phyloP scores from a whole-genome alignment of 1,140 invertebrate genomes.

The Charaxes varanes region DNA sequence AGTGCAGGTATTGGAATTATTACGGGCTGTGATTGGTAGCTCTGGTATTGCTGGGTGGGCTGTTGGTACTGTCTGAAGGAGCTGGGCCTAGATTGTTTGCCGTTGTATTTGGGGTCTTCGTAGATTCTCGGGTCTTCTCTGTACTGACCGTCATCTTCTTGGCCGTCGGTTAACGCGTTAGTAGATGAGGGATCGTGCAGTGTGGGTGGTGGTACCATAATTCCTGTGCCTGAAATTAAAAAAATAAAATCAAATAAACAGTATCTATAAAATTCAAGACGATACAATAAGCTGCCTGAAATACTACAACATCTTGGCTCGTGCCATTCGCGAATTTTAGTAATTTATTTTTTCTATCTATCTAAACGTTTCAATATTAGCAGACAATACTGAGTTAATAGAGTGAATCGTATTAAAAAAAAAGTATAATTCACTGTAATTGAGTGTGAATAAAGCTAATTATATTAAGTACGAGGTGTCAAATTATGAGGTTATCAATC shows the following conservation, averaged over 20 bases:
- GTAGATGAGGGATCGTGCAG: slow-evolving; percentile 56
- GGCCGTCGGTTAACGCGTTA: slow-evolving; percentile 76
- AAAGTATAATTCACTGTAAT: slow-evolving; percentile 2
- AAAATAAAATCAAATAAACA: not conserved
- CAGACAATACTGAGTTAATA: not conserved
- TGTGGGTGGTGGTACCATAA: slow-evolving; percentile 86
- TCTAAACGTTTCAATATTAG: not conserved
- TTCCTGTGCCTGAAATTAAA: slow-evolving; percentile 77
- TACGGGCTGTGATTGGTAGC: slow-evolving; percentile 29
- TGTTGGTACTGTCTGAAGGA: slow-evolving; percentile 51
- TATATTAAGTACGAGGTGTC: slow-evolving; percentile 4
- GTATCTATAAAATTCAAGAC: not conserved
- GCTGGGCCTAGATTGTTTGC: slow-evolving; percentile 52
- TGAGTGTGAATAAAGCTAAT: slow-evolving; percentile 7
- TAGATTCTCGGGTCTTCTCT: slow-evolving; percentile 86
- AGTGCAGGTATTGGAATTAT: too few species aligned
- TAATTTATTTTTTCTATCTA: not conserved
- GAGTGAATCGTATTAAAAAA: too few species aligned
- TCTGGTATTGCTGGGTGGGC: slow-evolving; percentile 34
- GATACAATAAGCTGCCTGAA: too few species aligned
- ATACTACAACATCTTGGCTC: too few species aligned
- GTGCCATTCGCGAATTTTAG: too few species aligned
- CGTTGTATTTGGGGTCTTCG: slow-evolving; percentile 82
- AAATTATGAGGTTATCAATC: slow-evolving; percentile 8
- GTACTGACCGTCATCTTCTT: slow-evolving; percentile 88